Evolutionary conservation across 1,140 invertebrate genomes (phyloP), one percentile per base, ranked within the genome.

Genomic region (Meloidogyne hapla): DNA sequence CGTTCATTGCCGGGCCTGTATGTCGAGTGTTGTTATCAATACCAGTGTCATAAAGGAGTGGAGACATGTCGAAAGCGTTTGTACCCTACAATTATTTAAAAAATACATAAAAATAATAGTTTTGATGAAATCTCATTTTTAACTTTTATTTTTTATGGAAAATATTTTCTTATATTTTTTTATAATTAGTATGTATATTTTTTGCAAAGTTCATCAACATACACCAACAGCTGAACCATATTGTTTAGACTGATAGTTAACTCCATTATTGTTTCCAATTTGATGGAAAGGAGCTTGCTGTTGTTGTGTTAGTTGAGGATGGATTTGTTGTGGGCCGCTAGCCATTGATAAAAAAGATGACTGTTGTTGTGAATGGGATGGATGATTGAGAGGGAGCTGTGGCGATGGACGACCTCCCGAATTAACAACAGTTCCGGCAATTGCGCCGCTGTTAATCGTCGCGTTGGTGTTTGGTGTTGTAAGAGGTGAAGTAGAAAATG

Each of bases 1-100:
- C 73, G 26, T 75, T 67, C 73, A 75, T 75, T 21, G 63, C 15
- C 5, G 48, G 12, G 18, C 42, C 25, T 18, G 61, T 62, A 18
- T 63, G 48, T 9, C 70, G 25, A 9, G 9, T 33, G 23, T 33
- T 33, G n/a, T 33, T 33, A 33, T 72, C 33, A n/a, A 48, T 72
- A 33, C 70, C 40, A 6, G 21, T 61, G 48, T 64, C 70, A 62
- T 72, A 28, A 9, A 72, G 26, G 13, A 21, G 66, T 15, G 33
- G 25, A 23, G 42, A 56, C 28, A 25, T 63, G 63, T 18, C n/a
- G 15, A 62, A 38, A 21, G 42, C 18, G 13, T 45, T 18, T 15
- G 42, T 45, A 1, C 42, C 13, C 42, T 45, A 45, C 13, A 15
- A 45, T 45, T 15, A 18, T 15, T 45, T 45, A 15, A 15, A 45